Conservation (phyloP, 2,113 vertebrate species). For the Leptodactylus fuscus region DNA sequence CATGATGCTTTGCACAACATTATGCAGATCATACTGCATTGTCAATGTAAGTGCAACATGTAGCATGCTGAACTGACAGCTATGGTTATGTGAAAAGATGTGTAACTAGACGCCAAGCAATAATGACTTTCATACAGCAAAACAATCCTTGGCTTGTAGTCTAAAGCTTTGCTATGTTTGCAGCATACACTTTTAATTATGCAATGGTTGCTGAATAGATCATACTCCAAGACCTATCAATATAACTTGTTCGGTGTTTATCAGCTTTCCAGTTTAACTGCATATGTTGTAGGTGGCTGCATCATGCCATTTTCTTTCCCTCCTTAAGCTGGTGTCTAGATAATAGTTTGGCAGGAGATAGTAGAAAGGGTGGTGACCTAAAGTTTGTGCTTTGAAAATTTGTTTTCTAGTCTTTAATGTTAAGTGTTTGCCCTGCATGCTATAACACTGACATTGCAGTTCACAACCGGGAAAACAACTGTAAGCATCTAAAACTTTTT, state of each 20-base stretch:
- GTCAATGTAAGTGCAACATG: neutral
- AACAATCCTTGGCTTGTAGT: neutral
- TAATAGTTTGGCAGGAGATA: neutral
- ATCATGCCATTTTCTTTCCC: neutral
- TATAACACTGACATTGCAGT: constrained; percentile 13
- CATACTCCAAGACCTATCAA: neutral
- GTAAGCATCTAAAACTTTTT: neutral
- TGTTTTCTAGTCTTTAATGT: constrained; percentile 22
- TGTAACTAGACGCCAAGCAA: constrained; percentile 10
- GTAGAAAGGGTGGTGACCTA: neutral
- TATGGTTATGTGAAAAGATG: neutral
- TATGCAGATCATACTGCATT: neutral
- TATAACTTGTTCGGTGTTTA: neutral
- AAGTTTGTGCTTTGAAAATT: neutral
- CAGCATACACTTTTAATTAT: constrained; percentile 29
- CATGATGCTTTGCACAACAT: neutral
- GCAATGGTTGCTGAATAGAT: constrained; percentile 13
- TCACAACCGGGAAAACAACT: neutral
- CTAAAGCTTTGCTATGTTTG: constrained; percentile 2
- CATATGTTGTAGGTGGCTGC: constrained; percentile 11
- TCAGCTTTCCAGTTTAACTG: neutral
- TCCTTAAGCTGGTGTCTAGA: constrained; percentile 14
- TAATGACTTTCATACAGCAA: neutral
- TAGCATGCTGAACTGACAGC: neutral
- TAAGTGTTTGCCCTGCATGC: constrained; percentile 24